Evolutionary conservation across 1,140 invertebrate genomes (phyloP).

Genomic region (Fopius arisanus): DNA sequence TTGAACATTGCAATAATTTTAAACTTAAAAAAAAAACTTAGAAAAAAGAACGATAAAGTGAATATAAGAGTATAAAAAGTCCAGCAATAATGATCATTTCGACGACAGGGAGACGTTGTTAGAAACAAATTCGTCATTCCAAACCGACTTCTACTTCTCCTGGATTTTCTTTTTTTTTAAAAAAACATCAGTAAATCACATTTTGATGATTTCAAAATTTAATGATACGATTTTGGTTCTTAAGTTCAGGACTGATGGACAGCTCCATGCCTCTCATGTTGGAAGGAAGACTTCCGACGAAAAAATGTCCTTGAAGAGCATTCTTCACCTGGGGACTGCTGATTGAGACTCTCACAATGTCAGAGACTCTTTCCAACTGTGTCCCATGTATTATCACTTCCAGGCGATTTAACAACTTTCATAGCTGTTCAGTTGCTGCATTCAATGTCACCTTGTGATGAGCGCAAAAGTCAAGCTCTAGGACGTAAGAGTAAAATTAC

Average conservation of each 20-base stretch:
- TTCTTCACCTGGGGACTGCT: background rate
- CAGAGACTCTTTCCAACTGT: background rate
- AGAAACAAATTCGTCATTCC: background rate
- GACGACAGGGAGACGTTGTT: background rate
- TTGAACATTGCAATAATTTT: background rate
- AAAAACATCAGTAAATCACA: background rate
- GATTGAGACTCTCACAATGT: background rate
- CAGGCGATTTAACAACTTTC: background rate
- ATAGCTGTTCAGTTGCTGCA: background rate
- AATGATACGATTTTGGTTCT: background rate
- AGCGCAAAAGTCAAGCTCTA: background rate
- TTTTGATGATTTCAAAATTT: background rate
- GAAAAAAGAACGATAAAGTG: background rate
- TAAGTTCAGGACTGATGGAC: background rate
- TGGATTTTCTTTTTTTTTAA: background rate
- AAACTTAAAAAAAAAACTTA: background rate
- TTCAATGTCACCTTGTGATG: background rate
- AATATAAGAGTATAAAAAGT: background rate
- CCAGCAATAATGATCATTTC: background rate
- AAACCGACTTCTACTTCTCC: background rate
- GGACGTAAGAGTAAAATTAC: background rate
- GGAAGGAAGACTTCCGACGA: background rate
- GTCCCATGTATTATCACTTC: background rate
- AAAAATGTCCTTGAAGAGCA: background rate
- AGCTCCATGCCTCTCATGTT: background rate